Percentiles rank a stretch among this genome's conserved stretches.
Evolutionary conservation across 2,113 vertebrate species (phyloP).

Genomic region (Pseudopipra pipra): DNA sequence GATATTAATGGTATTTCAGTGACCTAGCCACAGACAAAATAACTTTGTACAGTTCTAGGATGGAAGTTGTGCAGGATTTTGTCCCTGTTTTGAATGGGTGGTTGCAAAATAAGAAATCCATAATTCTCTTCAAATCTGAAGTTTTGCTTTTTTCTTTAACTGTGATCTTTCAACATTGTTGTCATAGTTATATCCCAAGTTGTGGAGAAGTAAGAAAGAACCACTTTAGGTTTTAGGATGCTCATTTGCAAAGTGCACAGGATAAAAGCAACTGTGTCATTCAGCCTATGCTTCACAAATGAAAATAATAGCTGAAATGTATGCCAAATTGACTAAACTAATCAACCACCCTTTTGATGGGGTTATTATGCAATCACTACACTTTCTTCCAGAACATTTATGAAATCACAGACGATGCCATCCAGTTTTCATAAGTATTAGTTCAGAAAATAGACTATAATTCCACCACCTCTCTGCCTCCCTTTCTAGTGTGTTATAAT

Average conservation of each 20-base stretch:
- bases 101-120: not conserved
- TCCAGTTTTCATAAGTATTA: constrained; percentile 55
- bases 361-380: constrained; percentile 65
- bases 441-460: constrained; percentile 53
- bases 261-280: not conserved
- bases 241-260: not conserved
- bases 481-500: constrained; percentile 23
- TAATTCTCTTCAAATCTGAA: not conserved
- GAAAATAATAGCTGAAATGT: constrained; percentile 68
- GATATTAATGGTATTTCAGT: not conserved
- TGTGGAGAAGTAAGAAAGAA: not conserved
- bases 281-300: constrained; percentile 46
- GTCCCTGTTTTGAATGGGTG: not conserved
- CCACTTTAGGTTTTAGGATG: not conserved
- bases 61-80: not conserved
- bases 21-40: not conserved
- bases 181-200: not conserved
- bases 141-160: not conserved
- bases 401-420: constrained; percentile 62
- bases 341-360: constrained; percentile 61
- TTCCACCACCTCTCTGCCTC: not conserved
- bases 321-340: constrained; percentile 64
- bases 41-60: not conserved
- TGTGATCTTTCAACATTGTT: not conserved
- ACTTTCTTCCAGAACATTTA: constrained; percentile 67